Percentiles rank a stretch among this genome's conserved stretches.
These are phyloP conservation scores for Apodemia zela DNA, from an alignment of 2,888 invertebrate species.

Conservation along the genomic window DNA sequence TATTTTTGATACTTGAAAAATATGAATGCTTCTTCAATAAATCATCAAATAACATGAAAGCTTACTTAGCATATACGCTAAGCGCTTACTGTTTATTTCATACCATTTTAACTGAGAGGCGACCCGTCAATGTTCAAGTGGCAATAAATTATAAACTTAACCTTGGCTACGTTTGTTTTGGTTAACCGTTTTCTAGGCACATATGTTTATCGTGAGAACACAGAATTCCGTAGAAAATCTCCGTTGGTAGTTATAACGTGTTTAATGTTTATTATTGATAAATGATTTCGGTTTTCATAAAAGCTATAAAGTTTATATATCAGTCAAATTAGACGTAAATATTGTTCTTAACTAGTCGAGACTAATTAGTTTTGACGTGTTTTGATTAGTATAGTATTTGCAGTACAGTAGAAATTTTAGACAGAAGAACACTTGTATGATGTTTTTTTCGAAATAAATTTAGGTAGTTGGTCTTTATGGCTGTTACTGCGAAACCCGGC, in stretches of 20 bases:
- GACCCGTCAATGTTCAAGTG: conserved; percentile 65
- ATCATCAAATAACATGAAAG: conserved; percentile 12
- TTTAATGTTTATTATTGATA: conserved; percentile 20
- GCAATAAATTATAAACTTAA: conserved; percentile 74
- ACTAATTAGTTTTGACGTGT: too few relatives aligned
- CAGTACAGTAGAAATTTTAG: too few relatives aligned
- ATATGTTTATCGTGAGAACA: conserved; percentile 71
- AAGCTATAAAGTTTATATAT: neutral
- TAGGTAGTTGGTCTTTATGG: too few relatives aligned
- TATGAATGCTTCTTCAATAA: conserved; percentile 3
- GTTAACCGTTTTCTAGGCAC: conserved; percentile 56
- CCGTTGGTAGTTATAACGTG: conserved; percentile 15
- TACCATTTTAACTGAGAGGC: conserved; percentile 50
- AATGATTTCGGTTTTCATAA: neutral
- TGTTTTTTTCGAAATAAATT: too few relatives aligned
- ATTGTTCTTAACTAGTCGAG: too few relatives aligned
- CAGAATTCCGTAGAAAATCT: conserved; percentile 26
- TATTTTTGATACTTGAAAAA: neutral
- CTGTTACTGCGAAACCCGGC: too few relatives aligned
- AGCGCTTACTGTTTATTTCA: conserved; percentile 56
- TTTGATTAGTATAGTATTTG: too few relatives aligned
- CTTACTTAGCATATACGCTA: conserved; percentile 9
- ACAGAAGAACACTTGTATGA: too few relatives aligned
- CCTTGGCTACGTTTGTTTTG: conserved; percentile 72
- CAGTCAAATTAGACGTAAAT: neutral